These are phyloP conservation scores for Galeopsomyia nigrocyanea DNA, from an alignment of 2,888 invertebrate genomes.

Conservation along the genomic window DNA sequence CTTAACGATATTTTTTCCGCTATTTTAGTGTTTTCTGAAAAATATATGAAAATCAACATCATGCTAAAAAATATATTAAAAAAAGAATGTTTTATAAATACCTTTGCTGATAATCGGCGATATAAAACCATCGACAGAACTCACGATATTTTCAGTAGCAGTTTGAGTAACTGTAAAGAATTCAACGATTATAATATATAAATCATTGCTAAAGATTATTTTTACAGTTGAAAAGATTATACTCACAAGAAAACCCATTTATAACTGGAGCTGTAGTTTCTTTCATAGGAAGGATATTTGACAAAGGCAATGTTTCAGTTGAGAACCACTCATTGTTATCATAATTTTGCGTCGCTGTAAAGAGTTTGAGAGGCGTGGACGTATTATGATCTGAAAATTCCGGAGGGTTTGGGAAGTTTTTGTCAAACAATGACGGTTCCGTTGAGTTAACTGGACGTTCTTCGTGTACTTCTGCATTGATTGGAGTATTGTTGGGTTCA, in stretches of 20 bases:
- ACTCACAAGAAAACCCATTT: constrained; percentile 7
- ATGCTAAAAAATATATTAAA: background rate
- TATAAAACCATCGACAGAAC: constrained; percentile 8
- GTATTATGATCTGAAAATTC: constrained; percentile 30
- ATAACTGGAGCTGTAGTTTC: background rate
- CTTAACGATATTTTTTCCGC: constrained; percentile 25
- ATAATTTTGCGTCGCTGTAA: constrained; percentile 30
- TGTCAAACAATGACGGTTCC: constrained; percentile 26
- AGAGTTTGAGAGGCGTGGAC: constrained; percentile 44
- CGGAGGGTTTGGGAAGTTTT: constrained; percentile 12
- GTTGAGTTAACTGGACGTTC: background rate
- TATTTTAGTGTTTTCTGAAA: constrained; percentile 26
- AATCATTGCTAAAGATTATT: background rate
- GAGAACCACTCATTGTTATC: constrained; percentile 40
- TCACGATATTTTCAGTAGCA: constrained; percentile 18
- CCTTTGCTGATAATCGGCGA: constrained; percentile 39
- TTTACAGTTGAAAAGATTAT: background rate
- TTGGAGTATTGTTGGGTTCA: background rate
- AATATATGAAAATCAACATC: background rate
- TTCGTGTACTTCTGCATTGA: constrained; percentile 1
- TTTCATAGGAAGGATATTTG: constrained; percentile 14
- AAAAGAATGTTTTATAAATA: constrained; percentile 2
- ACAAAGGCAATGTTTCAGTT: constrained; percentile 23
- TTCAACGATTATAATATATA: background rate
- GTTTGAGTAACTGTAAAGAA: constrained; percentile 23